A percentile compares a stretch with the other conserved stretches of the same genome.
Evolutionary conservation across 2,888 invertebrate genomes (phyloP).

Genomic region (Agrotis ipsilon): DNA sequence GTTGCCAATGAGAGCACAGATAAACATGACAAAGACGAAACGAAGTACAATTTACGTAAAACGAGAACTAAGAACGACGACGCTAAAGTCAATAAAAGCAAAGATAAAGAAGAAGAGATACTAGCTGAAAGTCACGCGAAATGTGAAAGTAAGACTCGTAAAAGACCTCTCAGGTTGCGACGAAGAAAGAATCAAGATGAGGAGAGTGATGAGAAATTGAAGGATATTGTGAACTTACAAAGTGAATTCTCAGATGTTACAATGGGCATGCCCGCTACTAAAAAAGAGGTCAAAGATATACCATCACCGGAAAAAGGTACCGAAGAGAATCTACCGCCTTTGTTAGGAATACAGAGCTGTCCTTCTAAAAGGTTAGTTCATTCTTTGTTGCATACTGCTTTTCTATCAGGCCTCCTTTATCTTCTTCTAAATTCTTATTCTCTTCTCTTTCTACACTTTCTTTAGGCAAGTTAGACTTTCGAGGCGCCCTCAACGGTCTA

Average conservation of each 20-base stretch:
- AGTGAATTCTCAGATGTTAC: constrained; percentile 85
- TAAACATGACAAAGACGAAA: constrained; percentile 52
- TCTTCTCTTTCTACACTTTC: constrained; percentile 41
- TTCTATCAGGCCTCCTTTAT: neutral
- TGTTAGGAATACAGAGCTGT: constrained; percentile 80
- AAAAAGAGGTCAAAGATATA: constrained; percentile 78
- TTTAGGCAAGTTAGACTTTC: constrained; percentile 54
- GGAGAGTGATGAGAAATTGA: constrained; percentile 73
- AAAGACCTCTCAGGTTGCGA: constrained; percentile 77
- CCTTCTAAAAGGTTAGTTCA: constrained; percentile 82
- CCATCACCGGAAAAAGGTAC: constrained; percentile 79
- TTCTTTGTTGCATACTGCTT: constrained; percentile 1
- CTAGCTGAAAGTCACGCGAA: constrained; percentile 70
- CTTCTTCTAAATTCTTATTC: constrained; percentile 16
- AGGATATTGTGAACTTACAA: constrained; percentile 84
- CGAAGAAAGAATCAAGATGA: constrained; percentile 73
- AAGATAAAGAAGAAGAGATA: constrained; percentile 53
- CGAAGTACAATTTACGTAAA: constrained; percentile 80
- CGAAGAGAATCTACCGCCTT: constrained; percentile 80
- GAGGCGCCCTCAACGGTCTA: constrained; percentile 44
- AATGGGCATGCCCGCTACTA: constrained; percentile 76
- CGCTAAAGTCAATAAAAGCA: constrained; percentile 46
- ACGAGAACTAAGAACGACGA: constrained; percentile 51
- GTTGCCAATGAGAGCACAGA: constrained; percentile 41
- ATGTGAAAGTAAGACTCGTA: constrained; percentile 71